Percentiles rank a stretch among this genome's conserved stretches.
phyloP scores from a whole-genome alignment of 2,888 invertebrate genomes.

The Oegoconia quadripuncta region DNA sequence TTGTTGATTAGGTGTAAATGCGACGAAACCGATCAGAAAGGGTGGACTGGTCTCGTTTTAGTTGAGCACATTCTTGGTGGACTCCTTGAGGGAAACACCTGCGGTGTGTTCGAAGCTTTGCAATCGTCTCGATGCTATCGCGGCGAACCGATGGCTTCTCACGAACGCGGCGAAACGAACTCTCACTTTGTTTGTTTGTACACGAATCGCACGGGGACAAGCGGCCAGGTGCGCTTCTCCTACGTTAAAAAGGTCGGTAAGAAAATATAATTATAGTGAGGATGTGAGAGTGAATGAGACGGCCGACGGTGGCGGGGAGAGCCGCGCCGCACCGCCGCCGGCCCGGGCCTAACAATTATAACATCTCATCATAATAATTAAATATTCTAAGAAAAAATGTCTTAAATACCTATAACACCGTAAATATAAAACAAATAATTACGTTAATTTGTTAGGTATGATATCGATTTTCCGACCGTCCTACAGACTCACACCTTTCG shows the following conservation, averaged over 20 bases:
- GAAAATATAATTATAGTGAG: constrained; percentile 78
- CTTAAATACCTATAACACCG: constrained; percentile 79
- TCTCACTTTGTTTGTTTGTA: constrained; percentile 70
- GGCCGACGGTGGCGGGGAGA: constrained; percentile 56
- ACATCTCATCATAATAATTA: constrained; percentile 77
- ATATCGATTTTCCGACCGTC: constrained; percentile 76
- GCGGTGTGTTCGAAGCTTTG: constrained; percentile 9
- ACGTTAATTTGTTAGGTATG: constrained; percentile 79
- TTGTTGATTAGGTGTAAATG: neutral
- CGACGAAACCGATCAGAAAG: neutral
- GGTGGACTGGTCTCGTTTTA: neutral
- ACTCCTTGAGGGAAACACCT: neutral
- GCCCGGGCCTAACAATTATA: constrained; percentile 71
- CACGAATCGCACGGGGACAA: constrained; percentile 72
- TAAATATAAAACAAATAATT: constrained; percentile 79
- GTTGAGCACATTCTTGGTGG: too few relatives aligned
- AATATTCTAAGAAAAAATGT: constrained; percentile 79
- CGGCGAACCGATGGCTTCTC: constrained; percentile 78
- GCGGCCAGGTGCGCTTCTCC: constrained; percentile 75
- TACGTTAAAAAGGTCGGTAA: constrained; percentile 75
- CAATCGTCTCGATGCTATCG: constrained; percentile 68
- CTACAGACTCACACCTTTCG: constrained; percentile 76
- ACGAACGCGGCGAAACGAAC: constrained; percentile 71
- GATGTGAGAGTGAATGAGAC: constrained; percentile 73
- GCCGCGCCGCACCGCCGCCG: constrained; percentile 46